A percentile compares a stretch with the other conserved stretches of the same genome.
Conservation (phyloP, 2,797 vertebrate species). For the Arnoldichthys spilopterus region DNA sequence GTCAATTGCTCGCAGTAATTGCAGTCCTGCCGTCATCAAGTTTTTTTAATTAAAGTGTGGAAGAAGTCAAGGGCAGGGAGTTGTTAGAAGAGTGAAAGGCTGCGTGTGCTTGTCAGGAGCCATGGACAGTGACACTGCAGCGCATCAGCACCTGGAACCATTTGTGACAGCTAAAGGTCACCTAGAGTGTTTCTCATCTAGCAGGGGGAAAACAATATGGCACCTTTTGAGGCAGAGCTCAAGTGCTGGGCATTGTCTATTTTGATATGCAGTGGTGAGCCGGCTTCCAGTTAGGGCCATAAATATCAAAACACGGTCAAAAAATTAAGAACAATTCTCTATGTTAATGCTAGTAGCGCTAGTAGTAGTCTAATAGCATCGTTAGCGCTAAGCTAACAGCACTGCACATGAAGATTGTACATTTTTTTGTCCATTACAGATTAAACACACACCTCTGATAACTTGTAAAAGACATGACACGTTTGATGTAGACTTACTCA, state of each 20-base stretch:
- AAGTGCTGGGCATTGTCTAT: neutral
- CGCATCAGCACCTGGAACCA: constrained; percentile 29
- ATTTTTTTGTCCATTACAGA: no score
- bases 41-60: constrained; percentile 6
- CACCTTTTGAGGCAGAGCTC: constrained; percentile 4
- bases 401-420: no score
- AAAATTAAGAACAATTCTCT: no score
- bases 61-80: constrained; percentile 12
- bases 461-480: no score
- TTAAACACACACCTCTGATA: no score
- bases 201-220: constrained; percentile 1
- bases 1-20: constrained; percentile 8
- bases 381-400: no score
- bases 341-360: no score
- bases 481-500: no score
- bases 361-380: no score
- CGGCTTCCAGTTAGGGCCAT: no score
- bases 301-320: no score
- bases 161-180: constrained; percentile 47
- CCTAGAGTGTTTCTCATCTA: constrained; percentile 28
- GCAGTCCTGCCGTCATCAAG: constrained; percentile 7
- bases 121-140: constrained; percentile 18
- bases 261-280: no score
- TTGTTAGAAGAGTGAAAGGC: constrained; percentile 6
- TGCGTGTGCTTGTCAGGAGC: constrained; percentile 2